These are phyloP conservation scores for Eretmocerus hayati DNA, from an alignment of 2,888 invertebrate species.

Conservation along the genomic window DNA sequence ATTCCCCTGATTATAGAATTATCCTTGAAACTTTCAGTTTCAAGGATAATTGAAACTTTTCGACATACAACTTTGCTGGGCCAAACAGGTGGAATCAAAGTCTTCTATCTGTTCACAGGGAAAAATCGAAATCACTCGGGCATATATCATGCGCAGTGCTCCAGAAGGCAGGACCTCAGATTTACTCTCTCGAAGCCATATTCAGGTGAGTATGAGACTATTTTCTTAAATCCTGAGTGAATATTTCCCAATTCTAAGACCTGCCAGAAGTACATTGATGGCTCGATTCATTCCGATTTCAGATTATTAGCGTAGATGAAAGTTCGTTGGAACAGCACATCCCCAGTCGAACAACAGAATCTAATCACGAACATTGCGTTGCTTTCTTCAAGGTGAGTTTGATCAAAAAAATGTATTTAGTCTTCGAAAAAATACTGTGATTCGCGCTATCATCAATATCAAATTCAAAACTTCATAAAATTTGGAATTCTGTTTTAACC, in stretches of 20 bases:
- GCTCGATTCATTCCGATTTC: conserved; percentile 30
- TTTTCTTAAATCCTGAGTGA: not conserved
- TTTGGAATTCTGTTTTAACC: too few relatives aligned
- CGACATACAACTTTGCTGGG: too few relatives aligned
- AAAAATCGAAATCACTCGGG: conserved; percentile 35
- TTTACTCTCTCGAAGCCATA: conserved; percentile 37
- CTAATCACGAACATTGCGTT: conserved; percentile 69
- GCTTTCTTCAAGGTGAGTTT: conserved; percentile 64
- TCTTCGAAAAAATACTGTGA: too few relatives aligned
- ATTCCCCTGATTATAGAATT: too few relatives aligned
- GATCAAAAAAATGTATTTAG: too few relatives aligned
- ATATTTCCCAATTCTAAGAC: not conserved
- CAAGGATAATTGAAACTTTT: too few relatives aligned
- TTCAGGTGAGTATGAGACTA: conserved; percentile 33
- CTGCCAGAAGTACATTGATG: not conserved
- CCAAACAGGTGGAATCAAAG: too few relatives aligned
- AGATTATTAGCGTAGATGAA: conserved; percentile 51
- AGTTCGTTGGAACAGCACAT: conserved; percentile 48
- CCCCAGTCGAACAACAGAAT: conserved; percentile 53
- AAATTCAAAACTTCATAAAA: too few relatives aligned
- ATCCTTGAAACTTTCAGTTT: too few relatives aligned
- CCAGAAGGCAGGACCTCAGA: conserved; percentile 30
- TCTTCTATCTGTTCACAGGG: conserved; percentile 27
- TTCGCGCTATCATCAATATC: too few relatives aligned
- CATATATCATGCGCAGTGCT: conserved; percentile 33